These are phyloP conservation scores for Formica selysi DNA, from an alignment of 1,140 invertebrate species.

Conservation along the genomic window DNA sequence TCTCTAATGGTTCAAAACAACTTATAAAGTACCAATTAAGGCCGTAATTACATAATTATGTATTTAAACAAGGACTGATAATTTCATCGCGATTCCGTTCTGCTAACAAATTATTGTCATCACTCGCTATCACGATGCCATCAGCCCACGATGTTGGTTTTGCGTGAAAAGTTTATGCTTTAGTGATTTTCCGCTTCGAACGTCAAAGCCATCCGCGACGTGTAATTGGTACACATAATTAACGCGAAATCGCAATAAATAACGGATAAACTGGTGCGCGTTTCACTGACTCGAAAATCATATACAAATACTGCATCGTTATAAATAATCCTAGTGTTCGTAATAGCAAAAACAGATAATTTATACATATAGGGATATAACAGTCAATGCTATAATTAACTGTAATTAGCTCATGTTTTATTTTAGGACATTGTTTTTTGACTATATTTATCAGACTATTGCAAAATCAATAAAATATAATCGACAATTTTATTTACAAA, in stretches of 20 bases:
- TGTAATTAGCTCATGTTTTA: neutral
- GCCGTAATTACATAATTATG: conserved; percentile 26
- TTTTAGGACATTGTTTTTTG: neutral
- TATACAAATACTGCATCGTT: conserved; percentile 4
- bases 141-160: conserved; percentile 26
- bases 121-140: conserved; percentile 4
- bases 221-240: conserved; percentile 49
- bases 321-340: neutral
- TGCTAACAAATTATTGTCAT: neutral
- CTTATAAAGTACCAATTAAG: conserved; percentile 14
- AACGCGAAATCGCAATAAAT: conserved; percentile 46
- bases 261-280: neutral
- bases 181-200: conserved; percentile 28
- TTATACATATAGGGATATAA: neutral
- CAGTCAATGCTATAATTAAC: neutral
- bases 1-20: conserved; percentile 40
- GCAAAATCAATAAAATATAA: conserved; percentile 5
- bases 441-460: neutral
- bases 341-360: conserved; percentile 6
- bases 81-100: neutral
- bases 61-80: conserved; percentile 30
- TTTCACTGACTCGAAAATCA: conserved; percentile 1
- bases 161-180: conserved; percentile 40
- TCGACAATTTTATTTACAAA: neutral
- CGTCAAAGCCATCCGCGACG: conserved; percentile 17